Base-by-base conservation (phyloP, 35 echinoderm and acorn worm genomes). In the Holothuria glaberrima region DNA sequence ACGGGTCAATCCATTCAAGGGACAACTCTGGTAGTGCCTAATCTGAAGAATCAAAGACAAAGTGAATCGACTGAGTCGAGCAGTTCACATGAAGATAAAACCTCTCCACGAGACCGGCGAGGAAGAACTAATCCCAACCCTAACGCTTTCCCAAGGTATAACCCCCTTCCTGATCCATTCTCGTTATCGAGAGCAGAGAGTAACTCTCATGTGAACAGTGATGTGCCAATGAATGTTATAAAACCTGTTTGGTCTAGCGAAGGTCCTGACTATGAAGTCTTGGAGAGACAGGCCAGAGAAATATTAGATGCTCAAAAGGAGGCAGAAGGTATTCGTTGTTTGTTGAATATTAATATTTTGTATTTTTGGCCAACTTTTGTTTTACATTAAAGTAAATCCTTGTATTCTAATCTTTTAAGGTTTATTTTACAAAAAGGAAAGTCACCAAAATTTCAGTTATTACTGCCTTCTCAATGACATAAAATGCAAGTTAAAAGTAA, bases 261-360 rank as follows among this genome's bases (percentile, higher is more conserved):
- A 18, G 66, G 92, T 16, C 94, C 94, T 36, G 90, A 96, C 34
- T 91, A 92, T 59, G 94, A 86, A 41, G 85, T 90, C 5, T 64
- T 97, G 58, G 92, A 93, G 75, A 84, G 89, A 35, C 92, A 94
- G 56, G 94, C 94, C 26, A 88, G 92, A 54, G 94, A 97, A 70
- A 97, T 94, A 36, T 85, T 93, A 13, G 91, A 91, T 36, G 92
- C 91, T 21, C 91, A 93, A 56, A 97, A 71, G 20, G 67, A 87
- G 26, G 85, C 80, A 19, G 80, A 84, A 84, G 80, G 80, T 84
- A 61, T 9, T 9, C 19, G 6, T 18, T 33, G 14, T 33, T 25
- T 3, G 1, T 10, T 24, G 9, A 4, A 22, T 6, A 22, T 67
- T 67, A 30, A 69, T 44, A 38, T 38, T 38, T 76, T 48, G 38